Evolutionary conservation across 1,140 invertebrate genomes (phyloP), one percentile per base, ranked within the genome.

Genomic region (Centruroides vittatus): DNA sequence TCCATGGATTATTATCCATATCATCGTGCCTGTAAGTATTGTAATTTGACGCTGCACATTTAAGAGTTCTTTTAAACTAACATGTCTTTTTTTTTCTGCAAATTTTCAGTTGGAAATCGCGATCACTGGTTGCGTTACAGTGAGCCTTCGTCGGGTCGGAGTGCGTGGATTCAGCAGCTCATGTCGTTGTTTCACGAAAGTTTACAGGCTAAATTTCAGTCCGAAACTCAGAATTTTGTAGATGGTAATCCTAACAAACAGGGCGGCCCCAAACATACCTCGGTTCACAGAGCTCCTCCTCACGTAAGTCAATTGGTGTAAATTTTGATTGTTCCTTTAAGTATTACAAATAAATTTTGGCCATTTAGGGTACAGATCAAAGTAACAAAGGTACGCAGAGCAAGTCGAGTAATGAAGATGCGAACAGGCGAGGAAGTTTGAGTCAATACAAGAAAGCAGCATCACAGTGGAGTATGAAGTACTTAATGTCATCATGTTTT

Each of bases 1-100:
- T 86, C 93, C 73, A 77, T 98, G 9, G 95, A 98, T 75, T 89
- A 93, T 71, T 99, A 98, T 78, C 95, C 95, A 0, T 98, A 95
- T 78, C 92, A 97, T 74, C 81, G 92, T 68, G 91, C 93, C 60
- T 82, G 76, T 73, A 65, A 68, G 64, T 63, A 61, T 49, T 23
- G 23, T 3, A 55, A 51, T 53, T 57, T 57, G 12, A 64, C 6
- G 54, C 48, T 0, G n/a, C 49, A 36, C 59, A 67, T 51, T 7
- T 57, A 59, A 13, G 12, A 13, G 12, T 13, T 63, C 55, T 72
- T 70, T 71, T 52, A 70, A 10, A 53, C 63, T 47, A 72, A 68
- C 52, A 10, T 62, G 51, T 50, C 60, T 52, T 60, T 58, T 6
- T 6, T 41, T 41, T 41, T 41, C 1, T 6, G n/a, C n/a, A 41